A percentile compares a stretch with the other conserved stretches of the same genome.
Conservation (phyloP, 1,140 invertebrate genomes). For the Mamestra configurata region DNA sequence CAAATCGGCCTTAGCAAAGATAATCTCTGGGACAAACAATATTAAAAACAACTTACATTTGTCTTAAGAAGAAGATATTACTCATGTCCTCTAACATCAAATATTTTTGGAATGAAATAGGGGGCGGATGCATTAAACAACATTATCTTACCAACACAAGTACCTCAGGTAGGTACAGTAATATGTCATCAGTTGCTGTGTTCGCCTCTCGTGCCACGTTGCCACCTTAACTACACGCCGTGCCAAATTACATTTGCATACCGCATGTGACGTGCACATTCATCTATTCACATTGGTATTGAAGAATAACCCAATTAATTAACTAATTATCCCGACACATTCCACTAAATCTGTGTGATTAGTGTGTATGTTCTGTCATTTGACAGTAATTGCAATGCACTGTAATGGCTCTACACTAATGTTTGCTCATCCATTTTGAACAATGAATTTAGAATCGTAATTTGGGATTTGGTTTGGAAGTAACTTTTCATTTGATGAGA, state of each 20-base stretch:
- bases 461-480: neutral
- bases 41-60: too few relatives aligned
- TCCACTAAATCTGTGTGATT: neutral
- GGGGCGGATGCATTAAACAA: neutral
- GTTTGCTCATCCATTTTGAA: neutral
- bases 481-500: neutral
- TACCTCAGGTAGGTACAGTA: neutral
- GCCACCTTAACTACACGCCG: conserved; percentile 5
- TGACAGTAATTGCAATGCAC: neutral
- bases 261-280: neutral
- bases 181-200: neutral
- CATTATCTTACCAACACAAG: neutral
- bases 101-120: too few relatives aligned
- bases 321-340: neutral
- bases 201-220: neutral
- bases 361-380: neutral
- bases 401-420: neutral
- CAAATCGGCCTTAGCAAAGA: too few relatives aligned
- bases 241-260: conserved; percentile 46
- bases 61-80: too few relatives aligned
- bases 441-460: too few relatives aligned
- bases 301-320: conserved; percentile 16
- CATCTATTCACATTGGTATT: neutral
- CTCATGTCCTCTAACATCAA: too few relatives aligned
- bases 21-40: too few relatives aligned